phyloP scores from a whole-genome alignment of 2,888 invertebrate species.

The Nomada fucata region DNA sequence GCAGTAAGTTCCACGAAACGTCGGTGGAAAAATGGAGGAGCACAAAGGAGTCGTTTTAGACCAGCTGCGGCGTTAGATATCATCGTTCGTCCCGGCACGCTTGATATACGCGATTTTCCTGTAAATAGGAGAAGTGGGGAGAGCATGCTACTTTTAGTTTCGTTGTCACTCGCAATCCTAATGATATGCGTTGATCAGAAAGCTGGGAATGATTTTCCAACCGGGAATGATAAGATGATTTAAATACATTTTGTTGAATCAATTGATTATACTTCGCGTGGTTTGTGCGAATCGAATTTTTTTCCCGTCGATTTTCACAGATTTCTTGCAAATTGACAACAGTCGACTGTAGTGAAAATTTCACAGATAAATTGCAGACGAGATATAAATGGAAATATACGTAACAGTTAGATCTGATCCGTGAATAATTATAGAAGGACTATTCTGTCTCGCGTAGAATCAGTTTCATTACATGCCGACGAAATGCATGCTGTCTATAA shows the following conservation, averaged over 20 bases:
- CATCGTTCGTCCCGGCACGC: neutral
- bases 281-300: too few species aligned
- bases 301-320: too few species aligned
- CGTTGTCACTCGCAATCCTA: slow-evolving; percentile 18
- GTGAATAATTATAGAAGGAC: too few species aligned
- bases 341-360: too few species aligned
- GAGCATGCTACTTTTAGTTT: slow-evolving; percentile 1
- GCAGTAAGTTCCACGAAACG: slow-evolving; percentile 25
- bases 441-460: too few species aligned
- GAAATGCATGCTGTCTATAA: too few species aligned
- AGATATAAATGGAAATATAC: too few species aligned
- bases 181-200: neutral
- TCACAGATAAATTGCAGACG: too few species aligned
- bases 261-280: too few species aligned
- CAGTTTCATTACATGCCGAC: too few species aligned
- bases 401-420: too few species aligned
- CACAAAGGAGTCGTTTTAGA: slow-evolving; percentile 22
- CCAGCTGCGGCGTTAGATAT: slow-evolving; percentile 34
- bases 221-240: slow-evolving; percentile 4
- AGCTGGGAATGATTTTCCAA: neutral
- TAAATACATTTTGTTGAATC: neutral
- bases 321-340: too few species aligned
- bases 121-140: neutral
- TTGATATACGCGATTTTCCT: slow-evolving; percentile 8
- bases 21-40: slow-evolving; percentile 17